These are phyloP conservation scores for Sigmodon hispidus DNA, from an alignment of 2,113 vertebrate species.

Conservation along the genomic window DNA sequence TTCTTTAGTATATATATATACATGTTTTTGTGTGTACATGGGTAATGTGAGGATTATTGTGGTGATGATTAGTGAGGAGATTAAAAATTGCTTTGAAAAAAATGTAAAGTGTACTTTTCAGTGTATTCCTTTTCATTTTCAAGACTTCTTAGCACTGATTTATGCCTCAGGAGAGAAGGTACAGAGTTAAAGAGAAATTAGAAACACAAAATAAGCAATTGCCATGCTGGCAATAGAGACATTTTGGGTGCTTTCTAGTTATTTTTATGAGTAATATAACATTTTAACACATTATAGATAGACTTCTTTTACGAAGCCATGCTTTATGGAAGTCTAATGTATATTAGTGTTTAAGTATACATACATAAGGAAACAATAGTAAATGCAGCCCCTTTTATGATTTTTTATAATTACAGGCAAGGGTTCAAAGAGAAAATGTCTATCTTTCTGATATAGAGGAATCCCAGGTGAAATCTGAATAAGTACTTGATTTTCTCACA, in stretches of 20 bases:
- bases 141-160: neutral
- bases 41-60: accelerated
- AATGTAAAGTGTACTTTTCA: neutral
- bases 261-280: neutral
- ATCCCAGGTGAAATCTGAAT: conserved; percentile 66
- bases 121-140: neutral
- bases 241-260: neutral
- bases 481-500: conserved; percentile 59
- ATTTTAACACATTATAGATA: neutral
- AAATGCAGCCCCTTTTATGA: neutral
- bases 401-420: neutral
- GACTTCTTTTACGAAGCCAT: neutral
- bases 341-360: neutral
- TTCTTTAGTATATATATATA: neutral
- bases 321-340: neutral
- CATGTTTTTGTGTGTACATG: too few relatives aligned
- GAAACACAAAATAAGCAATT: conserved; percentile 47
- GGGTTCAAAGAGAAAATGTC: conserved; percentile 26
- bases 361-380: neutral
- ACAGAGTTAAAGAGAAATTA: conserved; percentile 22
- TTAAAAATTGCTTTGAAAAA: neutral
- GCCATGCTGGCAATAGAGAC: neutral
- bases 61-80: neutral
- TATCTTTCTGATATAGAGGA: conserved; percentile 62
- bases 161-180: neutral